These are phyloP conservation scores for Dendropsophus ebraccatus DNA, from an alignment of 2,113 vertebrate species.

Conservation along the genomic window DNA sequence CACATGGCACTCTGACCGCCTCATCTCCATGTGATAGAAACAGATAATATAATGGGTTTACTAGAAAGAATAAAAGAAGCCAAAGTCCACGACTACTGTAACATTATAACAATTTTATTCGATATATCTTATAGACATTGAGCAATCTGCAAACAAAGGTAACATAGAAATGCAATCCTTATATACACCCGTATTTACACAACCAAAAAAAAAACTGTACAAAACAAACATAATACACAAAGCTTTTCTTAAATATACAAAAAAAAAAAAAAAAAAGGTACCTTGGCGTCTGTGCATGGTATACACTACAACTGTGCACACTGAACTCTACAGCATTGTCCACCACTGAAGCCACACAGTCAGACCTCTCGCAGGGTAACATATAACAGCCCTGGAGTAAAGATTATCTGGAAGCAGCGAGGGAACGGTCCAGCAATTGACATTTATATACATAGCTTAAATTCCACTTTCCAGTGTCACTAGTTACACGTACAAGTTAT, in stretches of 20 bases:
- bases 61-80: background rate
- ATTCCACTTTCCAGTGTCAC: conserved; percentile 46
- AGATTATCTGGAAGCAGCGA: conserved; percentile 24
- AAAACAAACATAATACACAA: conserved; percentile 54
- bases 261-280: conserved; percentile 43
- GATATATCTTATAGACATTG: conserved; percentile 45
- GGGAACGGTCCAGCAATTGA: conserved; percentile 1
- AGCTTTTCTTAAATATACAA: conserved; percentile 49
- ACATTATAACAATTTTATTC: conserved; percentile 52
- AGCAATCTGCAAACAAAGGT: conserved; percentile 48
- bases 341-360: conserved; percentile 47
- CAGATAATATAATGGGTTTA: background rate
- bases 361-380: conserved; percentile 42
- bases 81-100: background rate
- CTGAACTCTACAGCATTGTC: conserved; percentile 44
- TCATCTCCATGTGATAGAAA: no score
- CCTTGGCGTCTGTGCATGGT: conserved; percentile 28
- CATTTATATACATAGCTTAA: conserved; percentile 52
- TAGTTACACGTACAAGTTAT: conserved; percentile 20
- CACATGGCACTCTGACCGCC: background rate
- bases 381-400: conserved; percentile 39
- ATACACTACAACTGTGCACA: conserved; percentile 29
- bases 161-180: conserved; percentile 47
- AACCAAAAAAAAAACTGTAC: conserved; percentile 45
- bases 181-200: conserved; percentile 52